Base-by-base conservation (phyloP, 1,140 invertebrate species). In the Neodiprion virginianus region DNA sequence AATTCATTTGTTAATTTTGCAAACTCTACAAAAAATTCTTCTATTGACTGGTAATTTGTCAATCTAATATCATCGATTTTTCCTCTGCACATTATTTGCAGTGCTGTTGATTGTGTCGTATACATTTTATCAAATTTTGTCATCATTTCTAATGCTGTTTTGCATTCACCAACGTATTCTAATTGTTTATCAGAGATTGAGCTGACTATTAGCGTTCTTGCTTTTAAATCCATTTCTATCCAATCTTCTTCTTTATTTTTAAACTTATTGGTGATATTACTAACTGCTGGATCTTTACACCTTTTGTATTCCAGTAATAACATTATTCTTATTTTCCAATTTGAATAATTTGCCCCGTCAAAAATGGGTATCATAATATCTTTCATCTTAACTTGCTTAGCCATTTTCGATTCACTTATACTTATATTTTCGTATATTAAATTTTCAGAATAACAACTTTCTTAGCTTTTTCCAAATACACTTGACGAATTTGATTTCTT, bases 21-120 rank as follows among this genome's bases (percentile, higher is more conserved):
- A 77, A 84, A 84, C 74, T 82, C 80, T 48, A 79, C 80, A 74
- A 84, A 84, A 69, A 84, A 83, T 21, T 81, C 78, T 76, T 83
- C 79, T 47, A 86, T 67, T 74, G 70, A 75, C 67, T 12, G 77
- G 28, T 21, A 21, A 21, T 21, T 21, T 21, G 17, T 21, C 17
- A 21, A 21, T 21, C 17, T 21, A 21, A 21, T 21, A 21, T 21
- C 17, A 21, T 21, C 17, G 17, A 21, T 21, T 21, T 21, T 21
- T 21, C 17, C 17, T 74, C 67, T 69, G 9, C 21, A 48, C 23
- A 70, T 48, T 28, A 74, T 70, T 74, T 67, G 1, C 11, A 67
- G 48, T 66, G 67, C 67, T 69, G 73, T 74, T 14, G 47, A 68
- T 21, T 21, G 0, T 21, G 17, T 21, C 21, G 49, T 21, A 71